Evolutionary conservation across 2,797 vertebrate species (phyloP).

Genomic region (Acanthopagrus latus): DNA sequence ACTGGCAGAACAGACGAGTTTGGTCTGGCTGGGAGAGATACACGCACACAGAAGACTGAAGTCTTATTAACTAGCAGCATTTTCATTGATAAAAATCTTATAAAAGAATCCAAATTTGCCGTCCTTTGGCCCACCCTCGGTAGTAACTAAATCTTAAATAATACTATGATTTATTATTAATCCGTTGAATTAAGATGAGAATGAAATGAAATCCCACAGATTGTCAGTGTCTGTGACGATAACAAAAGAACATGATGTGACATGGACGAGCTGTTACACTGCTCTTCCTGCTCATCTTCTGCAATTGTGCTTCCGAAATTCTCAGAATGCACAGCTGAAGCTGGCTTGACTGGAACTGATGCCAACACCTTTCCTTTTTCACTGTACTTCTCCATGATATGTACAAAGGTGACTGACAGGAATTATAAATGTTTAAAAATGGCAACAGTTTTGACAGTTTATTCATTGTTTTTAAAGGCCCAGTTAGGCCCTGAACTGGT

Average conservation of each 20-base stretch:
- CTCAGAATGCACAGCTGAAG: background rate
- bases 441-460: background rate
- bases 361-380: background rate
- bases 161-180: background rate
- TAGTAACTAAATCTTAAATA: background rate
- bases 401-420: background rate
- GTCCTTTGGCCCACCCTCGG: background rate
- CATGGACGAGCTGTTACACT: background rate
- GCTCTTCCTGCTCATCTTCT: background rate
- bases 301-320: background rate
- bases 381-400: background rate
- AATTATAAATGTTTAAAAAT: background rate
- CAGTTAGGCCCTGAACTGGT: too few relatives aligned
- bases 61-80: background rate
- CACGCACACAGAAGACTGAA: background rate
- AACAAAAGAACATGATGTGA: background rate
- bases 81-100: background rate
- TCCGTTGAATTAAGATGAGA: background rate
- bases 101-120: background rate
- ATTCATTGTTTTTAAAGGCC: background rate
- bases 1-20: constrained; percentile 26
- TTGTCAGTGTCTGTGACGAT: background rate
- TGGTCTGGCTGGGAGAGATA: constrained; percentile 5
- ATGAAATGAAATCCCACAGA: background rate
- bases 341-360: background rate